Evolutionary conservation across 1,140 invertebrate genomes (phyloP).

Genomic region (Oreohelix idahoensis): DNA sequence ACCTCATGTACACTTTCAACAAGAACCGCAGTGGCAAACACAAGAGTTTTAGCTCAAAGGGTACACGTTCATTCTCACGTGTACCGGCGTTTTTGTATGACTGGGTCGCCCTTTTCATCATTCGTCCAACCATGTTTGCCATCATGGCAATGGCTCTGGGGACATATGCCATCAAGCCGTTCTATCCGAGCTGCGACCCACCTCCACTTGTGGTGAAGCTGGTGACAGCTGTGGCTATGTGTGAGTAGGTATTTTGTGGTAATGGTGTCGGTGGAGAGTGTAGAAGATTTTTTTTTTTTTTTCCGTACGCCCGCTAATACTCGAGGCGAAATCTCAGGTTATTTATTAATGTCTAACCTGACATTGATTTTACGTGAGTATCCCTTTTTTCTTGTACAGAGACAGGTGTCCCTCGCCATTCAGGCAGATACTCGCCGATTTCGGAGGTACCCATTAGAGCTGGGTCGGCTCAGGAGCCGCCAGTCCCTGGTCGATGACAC

Average conservation of each 20-base stretch:
- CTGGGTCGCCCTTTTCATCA: constrained; percentile 65
- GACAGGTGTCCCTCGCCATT: no score
- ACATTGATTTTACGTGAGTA: no score
- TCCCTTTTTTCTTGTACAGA: no score
- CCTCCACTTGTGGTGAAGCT: constrained; percentile 56
- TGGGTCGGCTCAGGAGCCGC: no score
- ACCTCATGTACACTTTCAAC: constrained; percentile 64
- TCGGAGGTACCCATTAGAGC: no score
- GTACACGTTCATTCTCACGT: constrained; percentile 46
- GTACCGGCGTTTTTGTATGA: constrained; percentile 66
- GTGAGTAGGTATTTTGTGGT: constrained; percentile 48
- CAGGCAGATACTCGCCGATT: no score
- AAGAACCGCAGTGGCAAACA: constrained; percentile 19
- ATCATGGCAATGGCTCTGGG: constrained; percentile 65
- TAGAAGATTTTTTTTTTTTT: no score
- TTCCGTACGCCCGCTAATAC: no score
- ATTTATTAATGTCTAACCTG: no score
- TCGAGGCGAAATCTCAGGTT: no score
- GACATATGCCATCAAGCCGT: constrained; percentile 62
- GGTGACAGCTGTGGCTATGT: constrained; percentile 57
- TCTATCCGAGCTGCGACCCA: constrained; percentile 61
- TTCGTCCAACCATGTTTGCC: constrained; percentile 64
- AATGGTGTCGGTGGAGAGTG: no score
- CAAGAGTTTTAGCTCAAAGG: neutral
- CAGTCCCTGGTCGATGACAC: no score